Percentiles rank a stretch among this genome's conserved stretches.
phyloP scores from a whole-genome alignment of 1,140 invertebrate species.

The Linepithema humile region DNA sequence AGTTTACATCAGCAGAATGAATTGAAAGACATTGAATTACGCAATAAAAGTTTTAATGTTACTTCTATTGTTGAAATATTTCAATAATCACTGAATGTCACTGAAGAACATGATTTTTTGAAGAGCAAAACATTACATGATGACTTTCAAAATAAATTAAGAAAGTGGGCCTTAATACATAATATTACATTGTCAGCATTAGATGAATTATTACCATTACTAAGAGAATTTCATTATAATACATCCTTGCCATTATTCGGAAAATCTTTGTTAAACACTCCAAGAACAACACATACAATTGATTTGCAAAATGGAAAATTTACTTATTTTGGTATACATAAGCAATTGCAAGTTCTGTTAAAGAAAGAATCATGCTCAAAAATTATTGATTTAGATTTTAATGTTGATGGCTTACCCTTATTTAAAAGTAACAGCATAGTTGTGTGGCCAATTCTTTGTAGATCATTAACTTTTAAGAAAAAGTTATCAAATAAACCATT shows the following conservation, averaged over 20 bases:
- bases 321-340: not conserved
- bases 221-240: not conserved
- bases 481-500: not conserved
- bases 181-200: slow-evolving; percentile 17
- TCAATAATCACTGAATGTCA: too few species aligned
- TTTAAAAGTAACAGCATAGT: not conserved
- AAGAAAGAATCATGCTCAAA: not conserved
- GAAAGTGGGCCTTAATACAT: not conserved
- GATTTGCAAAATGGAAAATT: not conserved
- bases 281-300: not conserved
- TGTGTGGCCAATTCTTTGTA: slow-evolving; percentile 6
- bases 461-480: not conserved
- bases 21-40: not conserved
- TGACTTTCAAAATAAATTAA: not conserved
- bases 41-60: too few species aligned
- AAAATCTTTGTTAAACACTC: not conserved
- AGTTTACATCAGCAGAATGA: not conserved
- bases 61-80: too few species aligned
- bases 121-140: too few species aligned
- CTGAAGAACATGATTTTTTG: too few species aligned
- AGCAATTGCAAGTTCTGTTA: not conserved
- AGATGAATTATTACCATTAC: not conserved
- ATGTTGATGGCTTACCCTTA: not conserved
- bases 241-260: not conserved
- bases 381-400: not conserved